phyloP scores from a whole-genome alignment of 1,140 invertebrate species.

The Armadillidium nasatum region DNA sequence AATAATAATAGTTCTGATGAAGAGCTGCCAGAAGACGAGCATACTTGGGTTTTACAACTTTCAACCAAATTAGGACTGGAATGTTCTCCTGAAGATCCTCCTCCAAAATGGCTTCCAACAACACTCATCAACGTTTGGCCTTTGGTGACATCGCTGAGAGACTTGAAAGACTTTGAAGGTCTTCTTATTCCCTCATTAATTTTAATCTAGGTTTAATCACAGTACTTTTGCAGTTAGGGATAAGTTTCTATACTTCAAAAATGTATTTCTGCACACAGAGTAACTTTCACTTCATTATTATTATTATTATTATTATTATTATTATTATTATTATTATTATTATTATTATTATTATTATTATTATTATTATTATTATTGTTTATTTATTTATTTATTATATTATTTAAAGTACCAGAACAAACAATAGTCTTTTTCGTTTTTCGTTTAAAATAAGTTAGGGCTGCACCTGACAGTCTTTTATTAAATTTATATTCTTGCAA shows the following conservation, averaged over 20 bases:
- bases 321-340: background rate
- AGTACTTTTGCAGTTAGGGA: background rate
- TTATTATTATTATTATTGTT: background rate
- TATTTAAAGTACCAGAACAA: too few species aligned
- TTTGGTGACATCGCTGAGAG: background rate
- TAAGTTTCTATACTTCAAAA: too few species aligned
- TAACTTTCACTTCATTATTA: background rate
- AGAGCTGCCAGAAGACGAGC: background rate
- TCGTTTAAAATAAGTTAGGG: too few species aligned
- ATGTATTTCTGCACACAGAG: too few species aligned
- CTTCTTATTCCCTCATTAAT: background rate
- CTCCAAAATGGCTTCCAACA: background rate
- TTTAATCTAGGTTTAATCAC: background rate
- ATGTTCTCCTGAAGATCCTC: background rate
- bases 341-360: background rate
- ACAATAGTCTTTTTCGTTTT: too few species aligned
- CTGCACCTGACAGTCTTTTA: too few species aligned
- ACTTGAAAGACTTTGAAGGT: background rate
- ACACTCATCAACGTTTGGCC: background rate
- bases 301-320: constrained; percentile 1
- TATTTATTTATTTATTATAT: constrained; percentile 11
- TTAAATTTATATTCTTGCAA: too few species aligned
- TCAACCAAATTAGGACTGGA: background rate
- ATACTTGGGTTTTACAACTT: background rate
- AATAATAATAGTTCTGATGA: background rate